Evolutionary conservation across 2,888 invertebrate species (phyloP).

Genomic region (Itoplectis maculator): DNA sequence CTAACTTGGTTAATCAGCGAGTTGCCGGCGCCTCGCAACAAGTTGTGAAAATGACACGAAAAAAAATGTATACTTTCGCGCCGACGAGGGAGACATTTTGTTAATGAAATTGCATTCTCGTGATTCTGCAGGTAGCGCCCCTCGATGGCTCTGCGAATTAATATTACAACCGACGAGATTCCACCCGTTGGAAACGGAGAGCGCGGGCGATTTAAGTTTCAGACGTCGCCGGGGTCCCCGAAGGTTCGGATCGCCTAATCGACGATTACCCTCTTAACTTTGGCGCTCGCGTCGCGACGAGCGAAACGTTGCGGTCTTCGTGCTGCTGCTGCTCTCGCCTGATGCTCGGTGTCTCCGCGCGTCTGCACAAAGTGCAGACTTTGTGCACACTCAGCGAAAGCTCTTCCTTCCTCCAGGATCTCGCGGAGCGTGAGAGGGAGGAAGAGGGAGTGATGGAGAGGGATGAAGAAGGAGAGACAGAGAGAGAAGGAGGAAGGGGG

Average conservation of each 20-base stretch:
- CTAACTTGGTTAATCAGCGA: too few species aligned
- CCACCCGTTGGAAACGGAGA: neutral
- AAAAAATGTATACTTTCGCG: too few species aligned
- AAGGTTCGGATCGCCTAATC: constrained; percentile 38
- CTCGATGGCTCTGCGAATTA: neutral
- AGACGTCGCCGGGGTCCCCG: neutral
- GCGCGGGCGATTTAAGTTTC: constrained; percentile 21
- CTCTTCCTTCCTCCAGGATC: constrained; percentile 39
- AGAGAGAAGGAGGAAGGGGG: neutral
- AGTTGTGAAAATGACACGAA: too few species aligned
- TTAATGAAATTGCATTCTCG: too few species aligned
- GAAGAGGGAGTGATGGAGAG: neutral
- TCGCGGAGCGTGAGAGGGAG: constrained; percentile 1
- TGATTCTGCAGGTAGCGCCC: too few species aligned
- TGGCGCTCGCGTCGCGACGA: neutral
- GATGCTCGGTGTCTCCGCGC: neutral
- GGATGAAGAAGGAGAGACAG: neutral
- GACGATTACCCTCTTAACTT: constrained; percentile 42
- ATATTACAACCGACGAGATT: neutral
- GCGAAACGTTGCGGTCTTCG: constrained; percentile 26
- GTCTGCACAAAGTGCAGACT: constrained; percentile 44
- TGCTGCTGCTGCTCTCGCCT: neutral
- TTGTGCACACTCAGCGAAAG: constrained; percentile 50
- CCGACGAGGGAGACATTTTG: too few species aligned
- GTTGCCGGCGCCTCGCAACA: too few species aligned